These are phyloP conservation scores for Chitala chitala DNA, from an alignment of 2,113 vertebrate species.

Conservation along the genomic window DNA sequence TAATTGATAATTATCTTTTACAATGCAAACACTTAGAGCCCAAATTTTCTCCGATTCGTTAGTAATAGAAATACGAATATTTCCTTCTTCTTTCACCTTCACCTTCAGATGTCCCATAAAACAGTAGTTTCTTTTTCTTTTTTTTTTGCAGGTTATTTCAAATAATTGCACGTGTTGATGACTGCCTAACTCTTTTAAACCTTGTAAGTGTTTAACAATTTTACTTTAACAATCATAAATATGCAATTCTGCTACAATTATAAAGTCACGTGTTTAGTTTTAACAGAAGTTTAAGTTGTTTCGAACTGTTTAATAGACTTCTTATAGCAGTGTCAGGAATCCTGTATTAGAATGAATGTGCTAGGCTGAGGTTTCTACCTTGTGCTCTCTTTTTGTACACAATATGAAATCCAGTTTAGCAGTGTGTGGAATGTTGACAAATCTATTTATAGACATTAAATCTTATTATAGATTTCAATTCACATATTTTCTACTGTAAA, in stretches of 20 bases:
- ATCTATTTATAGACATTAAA: no score
- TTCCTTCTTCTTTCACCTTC: not conserved
- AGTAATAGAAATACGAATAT: no score
- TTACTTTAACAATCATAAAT: not conserved
- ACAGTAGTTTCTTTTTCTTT: not conserved
- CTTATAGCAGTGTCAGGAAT: not conserved
- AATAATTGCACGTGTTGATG: conserved; percentile 80
- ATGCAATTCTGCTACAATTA: not conserved
- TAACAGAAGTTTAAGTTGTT: no score
- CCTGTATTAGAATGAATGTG: not conserved
- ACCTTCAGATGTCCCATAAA: not conserved
- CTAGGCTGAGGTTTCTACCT: not conserved
- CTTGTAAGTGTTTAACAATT: conserved; percentile 42
- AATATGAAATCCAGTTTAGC: no score
- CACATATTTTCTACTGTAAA: no score
- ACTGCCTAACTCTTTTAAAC: conserved; percentile 79
- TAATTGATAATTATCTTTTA: no score
- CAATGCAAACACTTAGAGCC: no score
- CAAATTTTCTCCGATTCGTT: no score
- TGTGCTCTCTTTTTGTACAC: no score
- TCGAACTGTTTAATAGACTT: not conserved
- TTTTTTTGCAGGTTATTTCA: conserved; percentile 75
- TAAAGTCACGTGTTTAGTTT: no score
- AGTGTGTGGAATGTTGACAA: no score
- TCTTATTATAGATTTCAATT: no score